These are phyloP conservation scores for Scalopus aquaticus DNA, from an alignment of 2,113 vertebrate species.

Conservation along the genomic window DNA sequence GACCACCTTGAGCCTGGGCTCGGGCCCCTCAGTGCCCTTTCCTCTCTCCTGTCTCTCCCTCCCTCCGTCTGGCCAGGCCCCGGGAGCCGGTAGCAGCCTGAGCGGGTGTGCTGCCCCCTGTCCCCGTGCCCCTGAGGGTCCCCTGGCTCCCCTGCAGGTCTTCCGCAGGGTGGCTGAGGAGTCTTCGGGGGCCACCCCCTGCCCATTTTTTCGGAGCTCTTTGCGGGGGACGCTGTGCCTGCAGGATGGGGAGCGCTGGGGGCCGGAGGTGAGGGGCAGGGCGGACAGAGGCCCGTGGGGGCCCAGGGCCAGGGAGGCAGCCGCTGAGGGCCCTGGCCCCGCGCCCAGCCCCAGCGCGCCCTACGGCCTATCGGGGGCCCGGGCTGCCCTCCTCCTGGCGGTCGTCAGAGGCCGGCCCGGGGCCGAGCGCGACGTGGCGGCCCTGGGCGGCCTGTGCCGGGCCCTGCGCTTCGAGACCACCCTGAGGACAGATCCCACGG, in stretches of 20 bases:
- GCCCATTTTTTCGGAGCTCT: slow-evolving; percentile 61
- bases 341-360: not conserved
- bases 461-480: slow-evolving; percentile 61
- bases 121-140: not conserved
- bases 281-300: not conserved
- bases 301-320: rapidly evolving
- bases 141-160: slow-evolving; percentile 34
- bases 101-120: too few species aligned
- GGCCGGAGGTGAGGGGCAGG: slow-evolving; percentile 26
- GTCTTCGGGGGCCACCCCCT: not conserved
- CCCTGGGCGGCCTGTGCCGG: not conserved
- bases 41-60: not conserved
- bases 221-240: slow-evolving; percentile 56
- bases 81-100: not conserved
- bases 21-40: not conserved
- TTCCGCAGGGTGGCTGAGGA: slow-evolving; percentile 52
- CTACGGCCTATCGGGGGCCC: slow-evolving; percentile 60
- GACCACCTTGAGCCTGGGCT: not conserved
- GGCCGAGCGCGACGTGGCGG: slow-evolving; percentile 47
- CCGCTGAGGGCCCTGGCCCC: too few species aligned
- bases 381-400: slow-evolving; percentile 29
- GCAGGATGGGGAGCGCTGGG: not conserved
- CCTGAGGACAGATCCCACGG: slow-evolving; percentile 58
- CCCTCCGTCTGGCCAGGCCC: not conserved
- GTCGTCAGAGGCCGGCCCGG: slow-evolving; percentile 17